phyloP scores from a whole-genome alignment of 92 coral and sea anemone species.

The Palythoa grandis region DNA sequence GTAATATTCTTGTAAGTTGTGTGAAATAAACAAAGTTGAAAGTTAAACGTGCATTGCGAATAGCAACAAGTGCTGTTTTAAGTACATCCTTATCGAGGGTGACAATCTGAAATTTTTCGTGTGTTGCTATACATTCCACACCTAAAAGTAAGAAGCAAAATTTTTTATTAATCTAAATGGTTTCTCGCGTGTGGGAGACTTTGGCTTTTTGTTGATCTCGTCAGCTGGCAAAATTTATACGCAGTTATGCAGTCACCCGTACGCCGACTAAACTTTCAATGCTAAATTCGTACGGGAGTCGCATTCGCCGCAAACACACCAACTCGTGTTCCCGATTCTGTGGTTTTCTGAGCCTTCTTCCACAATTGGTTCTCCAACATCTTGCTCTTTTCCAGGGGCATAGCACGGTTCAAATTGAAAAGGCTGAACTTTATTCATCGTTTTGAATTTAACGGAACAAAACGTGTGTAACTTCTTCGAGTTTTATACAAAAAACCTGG shows the following conservation, averaged over 20 bases:
- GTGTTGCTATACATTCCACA: neutral
- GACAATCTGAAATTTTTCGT: conserved; percentile 5
- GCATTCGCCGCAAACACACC: neutral
- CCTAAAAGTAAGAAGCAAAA: neutral
- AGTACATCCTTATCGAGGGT: neutral
- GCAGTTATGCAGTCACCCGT: neutral
- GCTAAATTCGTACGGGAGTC: conserved; percentile 10
- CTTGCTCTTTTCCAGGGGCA: too few species aligned
- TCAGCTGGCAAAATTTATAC: neutral
- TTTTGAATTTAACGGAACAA: too few species aligned
- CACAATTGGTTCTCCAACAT: too few species aligned
- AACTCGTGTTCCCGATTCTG: conserved; percentile 7
- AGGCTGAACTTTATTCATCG: too few species aligned
- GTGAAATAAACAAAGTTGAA: too few species aligned
- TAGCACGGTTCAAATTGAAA: too few species aligned
- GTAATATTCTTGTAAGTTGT: too few species aligned
- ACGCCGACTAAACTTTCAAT: neutral
- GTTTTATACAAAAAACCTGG: too few species aligned
- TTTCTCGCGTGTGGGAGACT: neutral
- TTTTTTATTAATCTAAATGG: neutral
- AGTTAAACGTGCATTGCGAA: neutral
- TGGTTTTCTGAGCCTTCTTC: neutral
- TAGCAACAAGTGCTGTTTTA: conserved; percentile 2
- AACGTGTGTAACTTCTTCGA: too few species aligned
- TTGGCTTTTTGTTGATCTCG: neutral